Evolutionary conservation across 2,113 vertebrate species (phyloP), one percentile per base, ranked within the genome.

Genomic region (Cynoglossus semilaevis): DNA sequence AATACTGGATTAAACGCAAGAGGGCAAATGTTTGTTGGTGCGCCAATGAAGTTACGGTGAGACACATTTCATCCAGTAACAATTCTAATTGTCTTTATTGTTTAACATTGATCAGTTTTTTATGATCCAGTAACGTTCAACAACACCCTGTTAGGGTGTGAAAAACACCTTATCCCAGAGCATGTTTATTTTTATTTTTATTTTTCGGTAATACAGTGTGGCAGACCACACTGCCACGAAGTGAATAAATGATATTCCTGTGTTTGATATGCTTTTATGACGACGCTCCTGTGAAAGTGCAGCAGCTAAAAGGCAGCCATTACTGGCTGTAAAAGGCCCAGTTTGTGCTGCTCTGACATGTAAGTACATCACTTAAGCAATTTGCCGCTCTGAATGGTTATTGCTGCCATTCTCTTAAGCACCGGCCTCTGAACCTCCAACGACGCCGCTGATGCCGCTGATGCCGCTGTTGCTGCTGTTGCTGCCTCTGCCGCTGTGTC

Each of bases 311-410:
- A 82, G 57, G 65, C 59, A 19, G 67, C 50, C 61, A 87, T 81
- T 76, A 81, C 22, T 2, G 2, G 63, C 63, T 72, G 38, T 58
- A 69, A 76, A 79, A 73, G 63, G 67, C 62, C 54, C 57, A 51
- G 76, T 75, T 67, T 79, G 70, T 77, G 58, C 49, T 60, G 64
- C 58, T 85, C 63, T 79, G 77, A 86, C 76, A 79, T 81, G 67
- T 75, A 85, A 85, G 81, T 78, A 83, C 74, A 79, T 80, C 77
- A 78, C 63, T 85, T 85, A 74, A 73, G 76, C 70, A 69, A 76
- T 86, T 76, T 78, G 58, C 41, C 55, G 67, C 60, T 69, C 69
- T 65, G 51, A 78, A 83, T 72, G 57, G 78, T 81, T 80, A 72
- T 65, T 54, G 74, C 70, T 61, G 67, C 61, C 74, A 74, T 85